phyloP scores from a whole-genome alignment of 2,113 vertebrate species.

The Pseudolaguvia tuberculata region DNA sequence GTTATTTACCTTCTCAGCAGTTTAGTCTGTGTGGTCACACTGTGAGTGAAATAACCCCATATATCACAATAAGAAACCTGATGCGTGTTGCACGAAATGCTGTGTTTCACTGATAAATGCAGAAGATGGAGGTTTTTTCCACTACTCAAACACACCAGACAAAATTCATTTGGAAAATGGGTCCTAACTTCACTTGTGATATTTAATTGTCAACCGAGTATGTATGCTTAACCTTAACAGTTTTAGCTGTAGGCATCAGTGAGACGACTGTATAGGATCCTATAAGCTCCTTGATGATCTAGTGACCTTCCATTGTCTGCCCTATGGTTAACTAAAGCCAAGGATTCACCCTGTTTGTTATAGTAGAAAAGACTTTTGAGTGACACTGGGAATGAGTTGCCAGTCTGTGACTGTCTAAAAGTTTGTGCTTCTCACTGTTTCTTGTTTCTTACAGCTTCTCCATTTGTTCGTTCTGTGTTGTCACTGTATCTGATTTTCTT shows the following conservation, averaged over 20 bases:
- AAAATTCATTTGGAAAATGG: conserved; percentile 10
- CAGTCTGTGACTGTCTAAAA: background rate
- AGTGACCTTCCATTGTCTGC: conserved; percentile 25
- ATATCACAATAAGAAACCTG: background rate
- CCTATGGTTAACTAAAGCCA: conserved; percentile 37
- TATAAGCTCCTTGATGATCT: background rate
- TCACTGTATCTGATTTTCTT: conserved; percentile 15
- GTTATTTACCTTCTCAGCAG: conserved; percentile 35
- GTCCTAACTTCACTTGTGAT: background rate
- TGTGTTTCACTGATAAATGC: background rate
- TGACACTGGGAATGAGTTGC: conserved; percentile 18
- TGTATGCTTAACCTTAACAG: background rate
- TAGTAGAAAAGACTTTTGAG: conserved; percentile 1
- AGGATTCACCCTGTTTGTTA: conserved; percentile 21
- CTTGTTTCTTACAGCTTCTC: conserved; percentile 6
- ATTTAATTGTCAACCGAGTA: conserved; percentile 17
- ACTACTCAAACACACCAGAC: conserved; percentile 9
- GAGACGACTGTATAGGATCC: background rate
- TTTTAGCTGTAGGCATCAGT: background rate
- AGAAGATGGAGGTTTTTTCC: background rate
- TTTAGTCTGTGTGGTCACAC: background rate
- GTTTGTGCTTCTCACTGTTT: conserved; percentile 39
- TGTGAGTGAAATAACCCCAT: background rate
- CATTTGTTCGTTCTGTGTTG: conserved; percentile 13
- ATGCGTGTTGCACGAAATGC: background rate